Evolutionary conservation across 92 coral and sea anemone species (phyloP), one percentile per base, ranked within the genome.

Genomic region (Paragorgia papillata): DNA sequence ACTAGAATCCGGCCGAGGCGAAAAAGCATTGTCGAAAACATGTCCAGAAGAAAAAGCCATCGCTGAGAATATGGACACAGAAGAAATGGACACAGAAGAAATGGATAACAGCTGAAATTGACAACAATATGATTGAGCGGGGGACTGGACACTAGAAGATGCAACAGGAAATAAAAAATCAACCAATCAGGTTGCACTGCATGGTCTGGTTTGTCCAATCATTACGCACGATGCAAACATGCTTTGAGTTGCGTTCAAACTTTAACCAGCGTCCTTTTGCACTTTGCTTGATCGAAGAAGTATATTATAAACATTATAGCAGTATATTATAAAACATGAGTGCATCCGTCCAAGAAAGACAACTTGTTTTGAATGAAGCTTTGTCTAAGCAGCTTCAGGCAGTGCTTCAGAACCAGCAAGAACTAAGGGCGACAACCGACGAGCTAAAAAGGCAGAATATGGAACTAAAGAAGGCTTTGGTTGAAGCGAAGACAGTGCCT

Each of bases 331-430:
- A 46, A 46, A 46, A 46, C 53, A 56, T 56, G 62, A 28, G 33
- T 28, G 31, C 62, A 28, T 22, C 62, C 28, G 17, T 28, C 28
- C 62, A 56, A 56, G 58, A 56, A 56, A 22, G 62, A 17, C 62
- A 56, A 56, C 62, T 22, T 56, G 62, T 56, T 56, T 56, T 56
- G 62, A 28, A 22, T 28, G 62, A 56, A 56, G 62, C 62, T 13
- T 6, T 56, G 33, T 22, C 62, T 56, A 51, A 51, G 4, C 58
- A 51, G 58, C 58, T 51, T 51, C 21, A 51, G 17, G 26, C 58
- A 17, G 58, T 51, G 20, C 58, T 51, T 51, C 21, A 17, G 21
- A 51, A 51, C 58, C 58, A 51, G 58, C 20, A 51, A 22, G 21
- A 51, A 51, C 26, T 51, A 17, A 51, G 58, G 21, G 58, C 58